These are phyloP conservation scores for Drosophila siamana DNA, from an alignment of 2,888 invertebrate genomes.

Conservation along the genomic window DNA sequence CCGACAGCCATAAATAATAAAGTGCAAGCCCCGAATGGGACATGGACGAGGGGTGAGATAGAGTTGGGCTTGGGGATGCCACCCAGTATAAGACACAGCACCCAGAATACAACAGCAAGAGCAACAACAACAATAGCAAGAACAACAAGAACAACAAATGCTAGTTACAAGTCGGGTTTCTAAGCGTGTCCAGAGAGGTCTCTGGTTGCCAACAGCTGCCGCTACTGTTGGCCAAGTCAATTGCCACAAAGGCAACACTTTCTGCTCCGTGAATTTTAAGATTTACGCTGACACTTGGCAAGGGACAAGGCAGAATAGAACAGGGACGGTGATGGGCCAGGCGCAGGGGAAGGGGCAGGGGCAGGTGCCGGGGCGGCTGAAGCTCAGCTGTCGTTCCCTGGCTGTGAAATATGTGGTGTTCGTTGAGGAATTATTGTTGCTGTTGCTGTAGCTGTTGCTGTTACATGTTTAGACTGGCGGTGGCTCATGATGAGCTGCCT, in stretches of 20 bases:
- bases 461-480: constrained; percentile 41
- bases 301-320: constrained; percentile 7
- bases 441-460: constrained; percentile 1
- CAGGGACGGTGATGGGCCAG: too few species aligned
- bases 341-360: too few species aligned
- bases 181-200: constrained; percentile 12
- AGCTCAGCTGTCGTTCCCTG: constrained; percentile 61
- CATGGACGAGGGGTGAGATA: not conserved
- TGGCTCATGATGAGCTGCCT: constrained; percentile 16
- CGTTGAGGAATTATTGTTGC: constrained; percentile 46
- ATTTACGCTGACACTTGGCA: constrained; percentile 78
- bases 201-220: constrained; percentile 26
- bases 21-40: constrained; percentile 56
- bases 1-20: constrained; percentile 79
- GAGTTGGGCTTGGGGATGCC: constrained; percentile 8
- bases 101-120: too few species aligned
- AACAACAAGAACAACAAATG: constrained; percentile 46
- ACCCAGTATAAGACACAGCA: constrained; percentile 14
- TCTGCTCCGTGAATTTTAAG: constrained; percentile 76
- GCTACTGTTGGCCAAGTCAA: constrained; percentile 63
- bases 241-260: constrained; percentile 70
- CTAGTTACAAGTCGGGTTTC: constrained; percentile 24
- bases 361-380: constrained; percentile 9
- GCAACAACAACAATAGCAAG: constrained; percentile 34
- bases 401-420: constrained; percentile 69